Conservation (phyloP, 2,113 vertebrate species). For the Urocolius indicus region DNA sequence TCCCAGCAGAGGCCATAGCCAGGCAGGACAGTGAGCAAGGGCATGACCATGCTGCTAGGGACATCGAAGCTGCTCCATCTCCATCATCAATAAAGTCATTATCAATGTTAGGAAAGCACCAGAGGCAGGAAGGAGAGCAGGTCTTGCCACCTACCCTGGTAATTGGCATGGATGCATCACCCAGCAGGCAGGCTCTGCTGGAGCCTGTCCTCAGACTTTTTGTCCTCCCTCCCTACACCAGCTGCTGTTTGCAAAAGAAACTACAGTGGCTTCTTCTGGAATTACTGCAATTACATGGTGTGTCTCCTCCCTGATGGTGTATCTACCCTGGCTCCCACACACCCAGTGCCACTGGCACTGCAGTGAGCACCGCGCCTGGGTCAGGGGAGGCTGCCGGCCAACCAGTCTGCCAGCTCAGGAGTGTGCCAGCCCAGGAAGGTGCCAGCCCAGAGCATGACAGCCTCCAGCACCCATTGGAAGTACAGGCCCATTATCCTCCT, state of each 20-base stretch:
- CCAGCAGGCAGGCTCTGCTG: background rate
- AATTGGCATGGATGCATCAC: accelerated
- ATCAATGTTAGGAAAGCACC: accelerated
- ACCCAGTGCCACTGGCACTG: accelerated
- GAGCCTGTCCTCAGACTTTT: background rate
- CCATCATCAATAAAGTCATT: background rate
- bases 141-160: accelerated
- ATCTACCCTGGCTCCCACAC: background rate
- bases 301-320: background rate
- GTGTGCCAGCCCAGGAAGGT: no score
- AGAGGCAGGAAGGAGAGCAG: background rate
- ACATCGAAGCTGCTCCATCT: background rate
- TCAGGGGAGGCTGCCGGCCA: background rate
- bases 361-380: accelerated
- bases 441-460: no score
- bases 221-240: background rate
- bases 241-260: background rate
- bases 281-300: background rate
- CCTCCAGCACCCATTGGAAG: background rate
- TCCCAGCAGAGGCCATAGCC: background rate
- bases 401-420: no score
- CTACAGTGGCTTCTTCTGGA: background rate
- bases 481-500: background rate
- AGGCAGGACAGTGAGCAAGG: background rate
- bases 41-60: background rate